Base-by-base conservation (phyloP, 2,797 vertebrate species). In the Erithacus rubecula region DNA sequence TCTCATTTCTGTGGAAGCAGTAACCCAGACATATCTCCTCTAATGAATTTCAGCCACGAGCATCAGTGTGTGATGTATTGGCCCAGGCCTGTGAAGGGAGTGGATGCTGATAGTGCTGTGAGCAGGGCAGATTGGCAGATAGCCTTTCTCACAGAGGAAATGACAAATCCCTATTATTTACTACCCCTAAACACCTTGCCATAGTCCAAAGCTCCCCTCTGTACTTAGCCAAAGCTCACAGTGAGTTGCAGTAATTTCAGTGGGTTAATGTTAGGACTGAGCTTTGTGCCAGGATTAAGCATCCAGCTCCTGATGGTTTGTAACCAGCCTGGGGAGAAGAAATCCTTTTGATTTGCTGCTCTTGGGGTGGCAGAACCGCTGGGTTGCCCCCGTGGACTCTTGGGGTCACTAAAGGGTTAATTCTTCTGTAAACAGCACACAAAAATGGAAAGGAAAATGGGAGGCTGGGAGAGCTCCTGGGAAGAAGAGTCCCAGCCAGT, bases 1-100 rank as follows among this genome's bases (percentile, higher is more conserved):
- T 89, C 69, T 80, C 76, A 52, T 78, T 95, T 58, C 76, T 76
- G 75, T 62, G 70, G 91, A 68, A 87, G 77, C 43, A 89, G 62
- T 55, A 90, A 47, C 58, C 36, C 82, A 85, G 95, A 52, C 79
- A 69, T 47, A n/a, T 75, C 72, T 87, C 36, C n/a, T 47, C 27
- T 83, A 94, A 88, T 91, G 93, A 75, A 69, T 94, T 91, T 89
- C 89, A 68, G n/a, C 55, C 83, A 51, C 0, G 2, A 90, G 91
- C 80, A 65, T 26, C 82, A 52, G 74, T 29, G 51, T 74, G 93
- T 64, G 93, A 93, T 92, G 71, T 32, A 62, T 56, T 71, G 92
- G 76, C 60, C 89, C 9, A 27, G 46, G 67, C 8, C 77, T 55
- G 88, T 5, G 29, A 10, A 47, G 83, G 83, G 84, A 62, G 75